Percentiles rank a stretch among this genome's conserved stretches.
phyloP scores from a whole-genome alignment of 2,113 vertebrate species.

The Rhinopomastus cyanomelas region DNA sequence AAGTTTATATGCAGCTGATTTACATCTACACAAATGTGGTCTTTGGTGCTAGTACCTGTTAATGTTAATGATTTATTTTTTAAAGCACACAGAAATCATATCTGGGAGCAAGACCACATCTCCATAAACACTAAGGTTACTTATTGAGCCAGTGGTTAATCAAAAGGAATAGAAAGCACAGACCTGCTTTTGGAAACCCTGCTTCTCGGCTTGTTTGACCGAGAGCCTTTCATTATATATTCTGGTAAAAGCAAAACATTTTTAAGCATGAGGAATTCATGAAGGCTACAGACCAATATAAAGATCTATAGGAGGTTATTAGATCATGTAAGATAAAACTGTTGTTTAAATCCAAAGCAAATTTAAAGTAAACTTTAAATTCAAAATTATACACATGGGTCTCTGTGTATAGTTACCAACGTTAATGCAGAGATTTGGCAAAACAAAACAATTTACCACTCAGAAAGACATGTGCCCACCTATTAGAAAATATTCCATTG shows the following conservation, averaged over 20 bases:
- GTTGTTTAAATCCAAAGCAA: background rate
- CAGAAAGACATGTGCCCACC: background rate
- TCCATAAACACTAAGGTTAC: background rate
- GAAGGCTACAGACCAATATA: background rate
- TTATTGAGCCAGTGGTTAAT: background rate
- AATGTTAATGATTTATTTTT: background rate
- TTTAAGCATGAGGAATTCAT: background rate
- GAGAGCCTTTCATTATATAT: background rate
- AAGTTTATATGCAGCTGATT: background rate
- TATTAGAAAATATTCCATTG: background rate
- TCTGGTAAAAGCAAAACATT: background rate
- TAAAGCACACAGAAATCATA: background rate
- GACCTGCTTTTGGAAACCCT: background rate
- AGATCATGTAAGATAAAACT: background rate
- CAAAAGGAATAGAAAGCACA: background rate
- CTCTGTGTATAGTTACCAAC: background rate
- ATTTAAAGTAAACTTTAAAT: background rate
- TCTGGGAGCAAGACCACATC: background rate
- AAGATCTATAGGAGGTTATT: background rate
- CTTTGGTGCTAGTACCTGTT: background rate
- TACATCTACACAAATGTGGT: background rate
- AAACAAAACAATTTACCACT: background rate
- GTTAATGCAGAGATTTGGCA: background rate
- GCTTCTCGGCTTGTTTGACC: background rate
- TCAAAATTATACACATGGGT: background rate